Evolutionary conservation across 2,797 vertebrate species (phyloP), one percentile per base, ranked within the genome.

Genomic region (Alcedo quadribrachys): DNA sequence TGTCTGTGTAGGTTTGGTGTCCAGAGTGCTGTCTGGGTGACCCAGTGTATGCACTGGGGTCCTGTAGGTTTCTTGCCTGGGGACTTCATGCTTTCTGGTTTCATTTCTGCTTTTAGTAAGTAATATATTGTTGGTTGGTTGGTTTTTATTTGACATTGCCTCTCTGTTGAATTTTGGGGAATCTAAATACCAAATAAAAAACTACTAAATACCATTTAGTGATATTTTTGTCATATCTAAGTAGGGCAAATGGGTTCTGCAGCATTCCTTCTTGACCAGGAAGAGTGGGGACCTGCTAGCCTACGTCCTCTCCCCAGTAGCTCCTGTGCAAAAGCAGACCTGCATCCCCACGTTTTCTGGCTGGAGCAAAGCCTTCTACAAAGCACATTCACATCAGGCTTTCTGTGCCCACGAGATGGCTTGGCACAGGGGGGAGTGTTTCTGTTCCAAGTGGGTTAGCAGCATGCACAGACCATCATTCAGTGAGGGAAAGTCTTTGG

Each of bases 371-470:
- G 50, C 33, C 33, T 86, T 66, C 65, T 43, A 33, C 61, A 92
- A 80, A 91, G 81, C 48, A 35, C 42, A 93, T 93, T 57, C 33
- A 42, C 70, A 37, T 92, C 2, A 18, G 74, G 28, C 65, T 63
- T 6, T 84, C 65, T 1, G 2, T 84, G 67, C 70, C 57, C 78
- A 53, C 1, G 6, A 67, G 81, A 53, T 88, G 77, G 46, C 50
- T 89, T 93, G 81, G 84, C 86, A 83, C 54, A 25, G 37, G 32
- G 68, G 19, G n/a, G 27, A 92, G n/a, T 0, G 0, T 91, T 94
- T 88, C 77, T 89, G 53, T 94, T 91, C 88, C 93, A 87, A 90
- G 79, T 89, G 86, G 89, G 78, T 92, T 90, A 90, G 57, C 86
- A 82, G 70, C 2, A 0, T 42, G 50, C 79, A 43, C 18, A 90